These are phyloP conservation scores for Tychaedon coryphoeus DNA, from an alignment of 2,113 vertebrate species.

Conservation along the genomic window DNA sequence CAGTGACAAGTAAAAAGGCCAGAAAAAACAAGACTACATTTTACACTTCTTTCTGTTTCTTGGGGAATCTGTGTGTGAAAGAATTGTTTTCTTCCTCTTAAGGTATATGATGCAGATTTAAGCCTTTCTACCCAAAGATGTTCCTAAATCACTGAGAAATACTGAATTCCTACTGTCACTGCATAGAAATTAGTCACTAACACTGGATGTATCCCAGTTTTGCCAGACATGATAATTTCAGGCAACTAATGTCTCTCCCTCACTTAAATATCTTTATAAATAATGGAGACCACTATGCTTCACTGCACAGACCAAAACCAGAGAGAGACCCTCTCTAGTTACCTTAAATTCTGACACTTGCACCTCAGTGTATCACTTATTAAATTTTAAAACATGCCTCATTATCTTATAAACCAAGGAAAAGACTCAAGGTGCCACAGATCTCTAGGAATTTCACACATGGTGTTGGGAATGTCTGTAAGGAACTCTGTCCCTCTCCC, in stretches of 20 bases:
- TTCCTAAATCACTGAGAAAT: not conserved
- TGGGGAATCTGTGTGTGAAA: not conserved
- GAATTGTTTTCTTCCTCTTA: not conserved
- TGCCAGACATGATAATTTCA: not conserved
- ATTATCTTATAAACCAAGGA: not conserved
- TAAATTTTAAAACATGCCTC: not conserved
- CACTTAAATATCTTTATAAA: not conserved
- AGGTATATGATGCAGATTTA: not conserved
- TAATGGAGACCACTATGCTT: not conserved
- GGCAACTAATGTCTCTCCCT: not conserved
- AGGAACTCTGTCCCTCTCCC: not conserved
- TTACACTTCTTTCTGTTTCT: not conserved
- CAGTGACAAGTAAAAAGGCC: not conserved
- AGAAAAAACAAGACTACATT: not conserved
- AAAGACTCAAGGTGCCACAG: not conserved
- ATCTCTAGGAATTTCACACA: not conserved
- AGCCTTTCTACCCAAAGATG: not conserved
- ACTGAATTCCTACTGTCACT: not conserved
- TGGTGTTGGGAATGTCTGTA: not conserved
- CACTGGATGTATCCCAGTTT: not conserved
- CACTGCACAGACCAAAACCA: not conserved
- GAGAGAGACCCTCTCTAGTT: not conserved
- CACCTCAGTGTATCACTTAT: not conserved
- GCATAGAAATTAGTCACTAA: not conserved
- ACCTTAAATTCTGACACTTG: not conserved